Evolutionary conservation across 2,113 vertebrate species (phyloP).

Genomic region (Litocranius walleri): DNA sequence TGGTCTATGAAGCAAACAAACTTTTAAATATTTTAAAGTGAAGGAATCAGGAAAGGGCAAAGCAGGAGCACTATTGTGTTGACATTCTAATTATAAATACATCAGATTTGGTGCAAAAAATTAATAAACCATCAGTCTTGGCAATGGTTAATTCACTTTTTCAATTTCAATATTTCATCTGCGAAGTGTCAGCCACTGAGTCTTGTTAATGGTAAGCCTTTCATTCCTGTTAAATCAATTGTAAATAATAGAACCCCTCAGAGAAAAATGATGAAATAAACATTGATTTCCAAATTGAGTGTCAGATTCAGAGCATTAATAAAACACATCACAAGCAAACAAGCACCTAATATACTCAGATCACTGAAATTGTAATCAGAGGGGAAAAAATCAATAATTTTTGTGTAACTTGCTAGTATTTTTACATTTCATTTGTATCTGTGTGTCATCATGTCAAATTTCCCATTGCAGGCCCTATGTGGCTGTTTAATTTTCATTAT

Average conservation of each 20-base stretch:
- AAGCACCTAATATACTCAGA: conserved; percentile 80
- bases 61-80: conserved; percentile 57
- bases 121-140: conserved; percentile 81
- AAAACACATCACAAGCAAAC: conserved; percentile 81
- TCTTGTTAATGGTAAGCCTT: conserved; percentile 85
- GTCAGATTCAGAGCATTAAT: conserved; percentile 84
- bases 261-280: conserved; percentile 86
- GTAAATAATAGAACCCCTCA: conserved; percentile 86
- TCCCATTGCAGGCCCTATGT: conserved; percentile 70
- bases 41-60: conserved; percentile 28
- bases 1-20: conserved; percentile 41
- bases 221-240: conserved; percentile 89
- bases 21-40: conserved; percentile 46
- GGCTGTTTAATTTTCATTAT: conserved; percentile 68
- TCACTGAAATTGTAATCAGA: conserved; percentile 80
- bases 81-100: conserved; percentile 79
- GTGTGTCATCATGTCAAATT: conserved; percentile 75
- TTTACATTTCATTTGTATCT: conserved; percentile 76
- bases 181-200: conserved; percentile 82
- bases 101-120: conserved; percentile 74
- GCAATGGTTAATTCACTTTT: conserved; percentile 84
- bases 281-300: conserved; percentile 88
- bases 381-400: conserved; percentile 76
- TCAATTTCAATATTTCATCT: conserved; percentile 88
- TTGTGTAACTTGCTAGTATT: conserved; percentile 76